A percentile compares a stretch with the other conserved stretches of the same genome.
Evolutionary conservation across 2,113 vertebrate genomes (phyloP).

Genomic region (Syngnathus scovelli): DNA sequence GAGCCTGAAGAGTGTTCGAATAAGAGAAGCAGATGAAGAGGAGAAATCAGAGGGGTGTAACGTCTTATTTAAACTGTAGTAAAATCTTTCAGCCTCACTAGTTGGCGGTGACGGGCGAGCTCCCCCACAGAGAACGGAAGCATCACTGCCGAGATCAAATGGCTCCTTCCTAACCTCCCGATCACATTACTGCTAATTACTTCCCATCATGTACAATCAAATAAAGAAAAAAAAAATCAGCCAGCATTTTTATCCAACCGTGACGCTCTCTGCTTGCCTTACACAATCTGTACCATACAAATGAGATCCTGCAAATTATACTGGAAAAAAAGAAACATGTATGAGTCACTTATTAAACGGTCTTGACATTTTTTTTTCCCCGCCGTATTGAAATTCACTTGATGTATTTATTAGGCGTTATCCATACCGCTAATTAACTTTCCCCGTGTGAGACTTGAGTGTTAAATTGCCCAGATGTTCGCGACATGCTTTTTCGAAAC

Average conservation of each 20-base stretch:
- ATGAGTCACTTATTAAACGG: conserved; percentile 24
- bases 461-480: conserved; percentile 65
- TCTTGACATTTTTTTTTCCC: conserved; percentile 36
- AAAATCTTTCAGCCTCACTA: conserved; percentile 38
- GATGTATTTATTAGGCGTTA: conserved; percentile 55
- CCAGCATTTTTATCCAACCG: conserved; percentile 40
- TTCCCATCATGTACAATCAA: conserved; percentile 48
- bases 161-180: conserved; percentile 50
- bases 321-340: conserved; percentile 28
- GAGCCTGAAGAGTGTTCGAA: background rate
- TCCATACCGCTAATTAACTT: conserved; percentile 63
- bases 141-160: conserved; percentile 42
- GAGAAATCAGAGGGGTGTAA: conserved; percentile 25
- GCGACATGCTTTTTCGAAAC: conserved; percentile 51
- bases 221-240: conserved; percentile 56
- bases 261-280: conserved; percentile 15
- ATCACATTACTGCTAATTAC: conserved; percentile 62
- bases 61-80: conserved; percentile 43
- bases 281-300: conserved; percentile 41
- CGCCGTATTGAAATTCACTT: conserved; percentile 39
- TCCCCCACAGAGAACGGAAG: conserved; percentile 43
- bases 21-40: conserved; percentile 3
- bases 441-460: conserved; percentile 39
- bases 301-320: conserved; percentile 42
- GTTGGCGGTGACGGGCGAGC: conserved; percentile 40